These are phyloP conservation scores for Pseudanteris insignis DNA, from an alignment of 2,888 invertebrate genomes.

Conservation along the genomic window DNA sequence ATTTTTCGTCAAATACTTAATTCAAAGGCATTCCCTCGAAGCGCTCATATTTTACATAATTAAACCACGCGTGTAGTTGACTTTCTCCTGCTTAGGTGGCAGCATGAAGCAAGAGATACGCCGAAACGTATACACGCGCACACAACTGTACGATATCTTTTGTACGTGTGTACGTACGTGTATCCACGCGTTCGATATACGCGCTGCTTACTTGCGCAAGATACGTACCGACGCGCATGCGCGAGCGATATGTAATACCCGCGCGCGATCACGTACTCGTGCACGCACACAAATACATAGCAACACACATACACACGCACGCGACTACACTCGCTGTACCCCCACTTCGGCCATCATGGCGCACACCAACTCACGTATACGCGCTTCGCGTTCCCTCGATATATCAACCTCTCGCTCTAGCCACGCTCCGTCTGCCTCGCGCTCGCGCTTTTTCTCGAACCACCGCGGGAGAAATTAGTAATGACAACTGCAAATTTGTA, in stretches of 20 bases:
- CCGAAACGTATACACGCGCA: conserved; percentile 3
- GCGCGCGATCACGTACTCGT: conserved; percentile 7
- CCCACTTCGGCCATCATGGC: too few relatives aligned
- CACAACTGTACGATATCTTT: conserved; percentile 1
- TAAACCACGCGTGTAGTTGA: conserved; percentile 44
- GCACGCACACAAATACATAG: too few relatives aligned
- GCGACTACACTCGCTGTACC: conserved; percentile 8
- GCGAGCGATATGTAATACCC: conserved; percentile 32
- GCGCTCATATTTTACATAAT: conserved; percentile 27
- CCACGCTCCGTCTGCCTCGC: neutral
- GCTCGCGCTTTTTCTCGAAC: neutral
- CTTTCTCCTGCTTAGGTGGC: conserved; percentile 40
- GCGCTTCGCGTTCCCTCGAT: neutral
- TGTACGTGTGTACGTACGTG: neutral
- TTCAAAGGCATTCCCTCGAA: conserved; percentile 15
- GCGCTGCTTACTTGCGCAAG: conserved; percentile 51
- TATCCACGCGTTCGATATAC: conserved; percentile 39
- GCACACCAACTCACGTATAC: too few relatives aligned
- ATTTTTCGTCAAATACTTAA: conserved; percentile 3
- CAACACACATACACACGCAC: conserved; percentile 6
- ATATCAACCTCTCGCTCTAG: too few relatives aligned
- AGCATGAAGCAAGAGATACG: conserved; percentile 29
- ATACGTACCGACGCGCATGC: conserved; percentile 48
- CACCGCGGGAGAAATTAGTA: neutral
- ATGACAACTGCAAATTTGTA: neutral